Conservation (phyloP, 1,140 invertebrate genomes). For the Brachionus plicatilis region DNA sequence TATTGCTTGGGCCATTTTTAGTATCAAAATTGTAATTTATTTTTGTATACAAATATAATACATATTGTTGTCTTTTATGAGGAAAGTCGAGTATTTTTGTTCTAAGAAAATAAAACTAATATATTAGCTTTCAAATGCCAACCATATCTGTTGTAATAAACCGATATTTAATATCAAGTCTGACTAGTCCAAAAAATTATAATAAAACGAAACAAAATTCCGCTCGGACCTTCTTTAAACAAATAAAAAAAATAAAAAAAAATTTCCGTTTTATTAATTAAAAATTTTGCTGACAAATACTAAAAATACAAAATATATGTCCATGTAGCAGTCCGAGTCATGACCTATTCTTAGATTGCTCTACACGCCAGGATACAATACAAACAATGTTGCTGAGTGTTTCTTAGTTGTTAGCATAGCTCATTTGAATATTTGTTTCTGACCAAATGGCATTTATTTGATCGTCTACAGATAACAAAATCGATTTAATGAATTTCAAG, state of each 20-base stretch:
- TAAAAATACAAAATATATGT: background rate
- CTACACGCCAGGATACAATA: background rate
- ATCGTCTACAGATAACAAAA: background rate
- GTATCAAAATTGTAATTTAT: background rate
- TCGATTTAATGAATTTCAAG: background rate
- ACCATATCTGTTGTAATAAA: background rate
- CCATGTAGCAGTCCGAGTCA: background rate
- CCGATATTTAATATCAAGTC: background rate
- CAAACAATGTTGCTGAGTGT: background rate
- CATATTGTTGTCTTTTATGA: constrained; percentile 9
- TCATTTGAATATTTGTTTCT: background rate
- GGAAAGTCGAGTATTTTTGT: background rate
- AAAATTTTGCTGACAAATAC: background rate
- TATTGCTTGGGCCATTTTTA: background rate
- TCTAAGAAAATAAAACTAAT: background rate
- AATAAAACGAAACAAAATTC: background rate
- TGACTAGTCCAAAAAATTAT: background rate
- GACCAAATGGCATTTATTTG: background rate
- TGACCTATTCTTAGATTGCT: background rate
- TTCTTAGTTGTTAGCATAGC: background rate
- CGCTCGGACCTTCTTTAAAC: background rate
- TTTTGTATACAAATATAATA: background rate
- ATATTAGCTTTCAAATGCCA: background rate
- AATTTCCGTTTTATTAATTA: background rate
- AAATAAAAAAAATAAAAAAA: background rate